These are phyloP conservation scores for Dipus sagitta DNA, from an alignment of 2,797 vertebrate species.

Conservation along the genomic window DNA sequence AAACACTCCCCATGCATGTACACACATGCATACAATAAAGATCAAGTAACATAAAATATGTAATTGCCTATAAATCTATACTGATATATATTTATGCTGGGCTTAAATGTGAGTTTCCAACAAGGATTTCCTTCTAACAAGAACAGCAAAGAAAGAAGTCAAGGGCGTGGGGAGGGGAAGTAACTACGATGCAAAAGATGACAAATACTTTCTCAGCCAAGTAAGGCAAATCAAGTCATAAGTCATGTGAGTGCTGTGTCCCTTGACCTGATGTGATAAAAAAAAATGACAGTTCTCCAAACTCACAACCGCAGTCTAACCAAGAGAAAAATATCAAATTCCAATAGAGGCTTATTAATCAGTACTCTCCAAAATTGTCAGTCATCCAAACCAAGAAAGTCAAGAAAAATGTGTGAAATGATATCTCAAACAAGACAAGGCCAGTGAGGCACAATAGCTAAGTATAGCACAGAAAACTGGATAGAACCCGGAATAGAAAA, in stretches of 20 bases:
- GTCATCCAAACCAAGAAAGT: not conserved
- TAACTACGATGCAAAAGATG: not conserved
- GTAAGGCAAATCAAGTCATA: not conserved
- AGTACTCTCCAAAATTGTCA: not conserved
- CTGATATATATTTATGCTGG: not conserved
- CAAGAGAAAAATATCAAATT: conserved; percentile 18
- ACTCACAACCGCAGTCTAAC: not conserved
- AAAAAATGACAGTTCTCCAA: not conserved
- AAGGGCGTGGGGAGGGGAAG: not conserved
- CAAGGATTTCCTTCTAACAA: not conserved
- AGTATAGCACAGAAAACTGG: not conserved
- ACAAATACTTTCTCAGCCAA: not conserved
- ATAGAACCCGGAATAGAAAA: not conserved
- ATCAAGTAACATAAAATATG: not conserved
- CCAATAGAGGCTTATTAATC: not conserved
- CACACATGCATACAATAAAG: too few relatives aligned
- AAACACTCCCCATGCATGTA: too few relatives aligned
- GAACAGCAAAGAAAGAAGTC: not conserved
- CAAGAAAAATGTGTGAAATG: conserved; percentile 15
- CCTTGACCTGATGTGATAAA: not conserved
- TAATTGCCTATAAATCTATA: not conserved
- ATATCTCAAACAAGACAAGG: not conserved
- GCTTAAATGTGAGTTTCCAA: not conserved
- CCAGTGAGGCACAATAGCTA: not conserved
- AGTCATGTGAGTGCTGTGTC: not conserved